phyloP scores from a whole-genome alignment of 2,888 invertebrate species.

The Autographa pulchrina region DNA sequence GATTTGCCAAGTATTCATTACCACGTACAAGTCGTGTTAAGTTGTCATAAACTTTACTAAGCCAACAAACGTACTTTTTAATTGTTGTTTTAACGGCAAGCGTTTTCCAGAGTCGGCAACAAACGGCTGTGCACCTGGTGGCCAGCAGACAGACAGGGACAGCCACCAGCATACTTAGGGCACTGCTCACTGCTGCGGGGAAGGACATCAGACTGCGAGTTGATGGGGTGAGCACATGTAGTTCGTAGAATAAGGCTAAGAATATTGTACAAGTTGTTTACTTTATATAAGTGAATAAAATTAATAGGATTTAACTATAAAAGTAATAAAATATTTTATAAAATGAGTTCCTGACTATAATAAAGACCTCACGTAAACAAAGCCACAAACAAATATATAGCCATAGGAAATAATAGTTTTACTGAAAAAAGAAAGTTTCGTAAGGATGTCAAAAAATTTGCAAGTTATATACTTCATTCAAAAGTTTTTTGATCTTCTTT shows the following conservation, averaged over 20 bases:
- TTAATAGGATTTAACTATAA: neutral
- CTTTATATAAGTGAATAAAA: neutral
- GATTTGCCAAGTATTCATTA: neutral
- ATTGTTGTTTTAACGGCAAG: constrained; percentile 52
- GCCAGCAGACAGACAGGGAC: constrained; percentile 97
- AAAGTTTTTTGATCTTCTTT: constrained; percentile 35
- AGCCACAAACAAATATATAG: neutral
- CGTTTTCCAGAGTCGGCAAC: constrained; percentile 93
- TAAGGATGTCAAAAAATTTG: neutral
- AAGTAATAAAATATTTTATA: too few relatives aligned
- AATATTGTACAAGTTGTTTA: too few relatives aligned
- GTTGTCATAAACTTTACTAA: neutral
- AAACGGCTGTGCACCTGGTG: constrained; percentile 98
- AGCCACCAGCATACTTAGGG: constrained; percentile 96
- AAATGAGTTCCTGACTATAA: neutral
- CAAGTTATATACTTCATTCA: constrained; percentile 7
- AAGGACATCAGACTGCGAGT: constrained; percentile 96
- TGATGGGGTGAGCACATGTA: constrained; percentile 93
- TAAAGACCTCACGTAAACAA: neutral
- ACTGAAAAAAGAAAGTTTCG: neutral
- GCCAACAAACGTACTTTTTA: constrained; percentile 6
- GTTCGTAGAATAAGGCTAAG: neutral
- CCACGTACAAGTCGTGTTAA: neutral
- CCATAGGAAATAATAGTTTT: neutral
- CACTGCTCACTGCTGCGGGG: constrained; percentile 95